phyloP scores from a whole-genome alignment of 1,140 invertebrate species.

The Leptinotarsa texana region DNA sequence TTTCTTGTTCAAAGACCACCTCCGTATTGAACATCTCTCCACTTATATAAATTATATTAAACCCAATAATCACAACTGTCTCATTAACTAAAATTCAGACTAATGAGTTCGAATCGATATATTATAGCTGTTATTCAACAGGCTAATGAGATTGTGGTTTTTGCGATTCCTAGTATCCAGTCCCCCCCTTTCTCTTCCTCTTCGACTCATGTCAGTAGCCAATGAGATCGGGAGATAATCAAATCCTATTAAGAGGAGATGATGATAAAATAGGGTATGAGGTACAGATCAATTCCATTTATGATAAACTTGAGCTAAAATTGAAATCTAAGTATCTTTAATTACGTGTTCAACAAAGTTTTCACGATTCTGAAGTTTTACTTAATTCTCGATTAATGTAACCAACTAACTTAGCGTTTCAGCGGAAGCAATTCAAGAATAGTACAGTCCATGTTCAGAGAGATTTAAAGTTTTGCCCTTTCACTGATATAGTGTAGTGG shows the following conservation, averaged over 20 bases:
- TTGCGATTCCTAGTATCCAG: not conserved
- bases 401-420: slow-evolving; percentile 2
- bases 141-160: not conserved
- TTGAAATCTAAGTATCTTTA: slow-evolving; percentile 8
- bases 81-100: too few relatives aligned
- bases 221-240: not conserved
- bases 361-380: slow-evolving; percentile 6
- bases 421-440: slow-evolving; percentile 2
- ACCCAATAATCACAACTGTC: too few relatives aligned
- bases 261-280: not conserved
- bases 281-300: slow-evolving; percentile 5
- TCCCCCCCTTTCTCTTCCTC: too few relatives aligned
- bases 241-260: not conserved
- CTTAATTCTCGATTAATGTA: slow-evolving; percentile 6
- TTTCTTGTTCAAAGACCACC: too few relatives aligned
- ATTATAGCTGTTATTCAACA: too few relatives aligned
- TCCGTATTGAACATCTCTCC: too few relatives aligned
- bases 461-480: not conserved
- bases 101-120: too few relatives aligned
- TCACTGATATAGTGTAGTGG: not conserved
- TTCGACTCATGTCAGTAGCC: not conserved
- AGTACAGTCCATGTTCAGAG: not conserved
- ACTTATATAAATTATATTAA: too few relatives aligned
- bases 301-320: not conserved
- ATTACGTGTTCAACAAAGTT: slow-evolving; percentile 2